These are phyloP conservation scores for Poeciliopsis presidionis DNA, from an alignment of 2,797 vertebrate species.

Conservation along the genomic window DNA sequence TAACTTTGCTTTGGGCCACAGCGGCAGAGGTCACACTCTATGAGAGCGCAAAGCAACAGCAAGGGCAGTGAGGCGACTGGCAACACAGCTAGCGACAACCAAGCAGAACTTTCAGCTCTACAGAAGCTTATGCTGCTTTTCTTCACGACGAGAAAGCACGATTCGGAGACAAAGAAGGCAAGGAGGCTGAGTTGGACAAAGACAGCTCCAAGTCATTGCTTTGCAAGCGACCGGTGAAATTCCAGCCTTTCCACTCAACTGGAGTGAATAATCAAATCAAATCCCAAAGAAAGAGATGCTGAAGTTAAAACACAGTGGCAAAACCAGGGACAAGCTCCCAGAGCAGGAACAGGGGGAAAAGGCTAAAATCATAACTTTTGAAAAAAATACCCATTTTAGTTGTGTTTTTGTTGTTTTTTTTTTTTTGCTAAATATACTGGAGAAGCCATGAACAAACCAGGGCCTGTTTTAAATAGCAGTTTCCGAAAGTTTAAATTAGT, in stretches of 20 bases:
- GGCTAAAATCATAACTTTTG: no score
- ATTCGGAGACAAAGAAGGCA: constrained; percentile 12
- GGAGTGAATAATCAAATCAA: not conserved
- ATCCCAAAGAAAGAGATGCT: not conserved
- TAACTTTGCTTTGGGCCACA: constrained; percentile 39
- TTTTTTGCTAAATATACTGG: no score
- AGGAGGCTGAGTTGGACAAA: not conserved
- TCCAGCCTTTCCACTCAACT: not conserved
- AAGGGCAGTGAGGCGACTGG: constrained; percentile 4
- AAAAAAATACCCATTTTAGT: no score
- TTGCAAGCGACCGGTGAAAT: not conserved
- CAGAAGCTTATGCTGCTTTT: constrained; percentile 54
- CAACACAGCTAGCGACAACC: not conserved
- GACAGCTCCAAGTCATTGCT: not conserved
- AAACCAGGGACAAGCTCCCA: no score
- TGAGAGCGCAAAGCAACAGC: constrained; percentile 4
- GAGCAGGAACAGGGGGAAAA: no score
- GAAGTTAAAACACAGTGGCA: no score
- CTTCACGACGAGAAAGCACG: constrained; percentile 47
- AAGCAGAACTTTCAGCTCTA: not conserved
- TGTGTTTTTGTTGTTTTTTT: no score
- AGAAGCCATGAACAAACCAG: no score
- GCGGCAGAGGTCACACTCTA: constrained; percentile 34
- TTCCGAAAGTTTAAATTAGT: no score
- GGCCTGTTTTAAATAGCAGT: no score